A percentile compares a stretch with the other conserved stretches of the same genome.
Evolutionary conservation across 2,113 vertebrate genomes (phyloP).

Genomic region (Brachypodius melanocephalos): DNA sequence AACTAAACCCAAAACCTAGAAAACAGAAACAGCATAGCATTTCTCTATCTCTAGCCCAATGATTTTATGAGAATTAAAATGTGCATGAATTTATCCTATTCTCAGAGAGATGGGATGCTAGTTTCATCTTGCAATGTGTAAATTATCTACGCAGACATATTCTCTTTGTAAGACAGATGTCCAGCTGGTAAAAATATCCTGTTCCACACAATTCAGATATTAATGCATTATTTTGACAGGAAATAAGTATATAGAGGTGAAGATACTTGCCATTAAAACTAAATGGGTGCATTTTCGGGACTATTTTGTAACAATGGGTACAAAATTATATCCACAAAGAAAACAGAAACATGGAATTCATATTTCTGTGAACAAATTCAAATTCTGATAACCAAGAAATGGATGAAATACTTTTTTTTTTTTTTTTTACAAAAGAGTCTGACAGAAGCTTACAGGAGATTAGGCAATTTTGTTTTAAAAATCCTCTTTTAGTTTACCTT

Average conservation of each 20-base stretch:
- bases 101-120: background rate
- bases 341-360: background rate
- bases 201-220: background rate
- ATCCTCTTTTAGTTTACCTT: background rate
- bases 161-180: background rate
- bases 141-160: background rate
- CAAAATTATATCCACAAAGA: background rate
- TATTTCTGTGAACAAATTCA: background rate
- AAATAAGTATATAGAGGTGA: background rate
- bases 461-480: background rate
- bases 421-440: background rate
- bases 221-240: background rate
- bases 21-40: background rate
- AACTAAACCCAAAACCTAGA: background rate
- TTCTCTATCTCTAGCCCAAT: conserved; percentile 2
- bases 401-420: accelerated
- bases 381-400: background rate
- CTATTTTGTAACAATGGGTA: background rate
- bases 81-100: background rate
- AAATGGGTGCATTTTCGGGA: background rate
- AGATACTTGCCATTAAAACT: background rate
- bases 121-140: background rate
- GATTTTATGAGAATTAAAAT: conserved; percentile 41
- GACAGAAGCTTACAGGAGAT: background rate
- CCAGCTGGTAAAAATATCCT: background rate